These are phyloP conservation scores for Chelonoidis abingdonii DNA, from an alignment of 2,113 vertebrate genomes.

Conservation along the genomic window DNA sequence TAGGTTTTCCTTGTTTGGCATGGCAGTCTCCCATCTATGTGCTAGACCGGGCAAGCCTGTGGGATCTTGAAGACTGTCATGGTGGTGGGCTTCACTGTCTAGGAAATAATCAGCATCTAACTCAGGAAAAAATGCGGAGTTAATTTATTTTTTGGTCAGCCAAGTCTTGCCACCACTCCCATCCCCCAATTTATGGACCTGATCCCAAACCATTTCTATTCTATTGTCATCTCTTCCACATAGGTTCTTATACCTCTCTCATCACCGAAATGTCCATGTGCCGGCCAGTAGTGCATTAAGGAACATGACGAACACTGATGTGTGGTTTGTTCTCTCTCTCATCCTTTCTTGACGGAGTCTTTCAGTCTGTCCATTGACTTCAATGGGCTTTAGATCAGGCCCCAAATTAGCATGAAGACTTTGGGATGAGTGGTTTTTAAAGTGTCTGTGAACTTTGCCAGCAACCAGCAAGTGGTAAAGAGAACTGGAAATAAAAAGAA, in stretches of 20 bases:
- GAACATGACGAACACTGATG: conserved; percentile 15
- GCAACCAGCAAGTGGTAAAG: conserved; percentile 14
- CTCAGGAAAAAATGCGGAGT: background rate
- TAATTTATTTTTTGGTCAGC: background rate
- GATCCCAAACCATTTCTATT: background rate
- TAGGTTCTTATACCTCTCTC: background rate
- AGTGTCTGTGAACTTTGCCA: background rate
- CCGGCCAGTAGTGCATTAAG: conserved; percentile 16
- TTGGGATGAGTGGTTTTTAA: conserved; percentile 14
- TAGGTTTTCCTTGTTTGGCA: background rate
- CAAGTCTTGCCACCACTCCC: background rate
- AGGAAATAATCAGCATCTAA: background rate
- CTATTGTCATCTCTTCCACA: background rate
- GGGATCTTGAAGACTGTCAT: background rate
- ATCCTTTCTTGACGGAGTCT: conserved; percentile 38
- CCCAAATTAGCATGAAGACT: conserved; percentile 31
- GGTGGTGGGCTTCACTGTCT: background rate
- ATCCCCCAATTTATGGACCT: background rate
- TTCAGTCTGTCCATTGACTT: conserved; percentile 45
- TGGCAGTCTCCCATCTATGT: background rate
- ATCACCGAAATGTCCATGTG: background rate
- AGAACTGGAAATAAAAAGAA: background rate
- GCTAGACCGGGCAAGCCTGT: background rate
- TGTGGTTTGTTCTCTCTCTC: conserved; percentile 54
- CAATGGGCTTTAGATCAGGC: conserved; percentile 41